Base-by-base conservation (phyloP, 2,888 invertebrate species). In the Vandiemenella viatica region DNA sequence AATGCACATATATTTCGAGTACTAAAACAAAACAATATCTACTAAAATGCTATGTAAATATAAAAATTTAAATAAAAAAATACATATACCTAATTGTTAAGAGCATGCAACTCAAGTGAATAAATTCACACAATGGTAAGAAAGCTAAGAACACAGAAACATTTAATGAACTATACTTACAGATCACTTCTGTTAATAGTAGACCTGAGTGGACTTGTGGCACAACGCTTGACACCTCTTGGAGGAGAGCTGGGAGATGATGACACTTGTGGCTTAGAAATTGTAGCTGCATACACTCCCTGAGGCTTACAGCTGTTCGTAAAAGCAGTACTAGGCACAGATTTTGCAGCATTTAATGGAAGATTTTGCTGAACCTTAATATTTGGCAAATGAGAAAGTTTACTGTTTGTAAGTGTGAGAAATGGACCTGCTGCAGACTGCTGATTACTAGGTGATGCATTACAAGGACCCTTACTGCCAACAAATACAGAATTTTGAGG, bases 171-270 rank as follows among this genome's bases (percentile, higher is more conserved):
- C 10, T n/a, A 8, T 15, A 65, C 66, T 62, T 58, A 67, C 65
- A 66, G 56, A 51, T 67, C 66, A 50, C 61, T 58, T 38, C 66
- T 62, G 57, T 65, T 67, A 42, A 65, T 58, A 17, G 45, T 51
- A 8, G 53, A 49, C 32, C 51, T 32, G 16, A 49, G 17, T n/a
- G 53, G 53, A 40, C 53, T 53, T n/a, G 46, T 50, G n/a, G 46
- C 43, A 23, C 63, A 62, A 50, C 68, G 61, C 48, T 68, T 68
- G 19, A 66, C 55, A 10, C 63, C 67, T 49, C 66, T 62, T 38
- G 38, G 15, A 38, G 38, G 15, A 38, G 38, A 38, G n/a, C 15
- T 16, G 8, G 38, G 15, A 38, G 38, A 17, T 16, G 7, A n/a
- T 8, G 26, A 26, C 7, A 13, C 26, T 8, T 7, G 26, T 38